phyloP scores from a whole-genome alignment of 2,888 invertebrate genomes.

The Drosophila gaucha region DNA sequence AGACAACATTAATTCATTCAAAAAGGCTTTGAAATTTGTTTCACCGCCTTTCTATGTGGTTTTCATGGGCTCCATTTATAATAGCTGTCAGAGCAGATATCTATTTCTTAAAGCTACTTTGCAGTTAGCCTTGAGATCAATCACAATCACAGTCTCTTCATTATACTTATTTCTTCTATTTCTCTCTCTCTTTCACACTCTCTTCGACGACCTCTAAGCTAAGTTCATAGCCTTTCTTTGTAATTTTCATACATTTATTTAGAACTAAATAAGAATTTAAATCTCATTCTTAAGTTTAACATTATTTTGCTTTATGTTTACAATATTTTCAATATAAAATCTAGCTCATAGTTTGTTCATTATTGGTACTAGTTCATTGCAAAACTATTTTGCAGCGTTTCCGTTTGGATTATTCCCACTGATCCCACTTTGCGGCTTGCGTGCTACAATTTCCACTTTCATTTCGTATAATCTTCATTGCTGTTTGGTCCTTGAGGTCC shows the following conservation, averaged over 20 bases:
- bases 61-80: background rate
- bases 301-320: no score
- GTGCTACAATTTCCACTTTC: slow-evolving; percentile 1
- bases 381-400: background rate
- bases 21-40: background rate
- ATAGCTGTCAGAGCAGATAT: background rate
- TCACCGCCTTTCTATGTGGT: background rate
- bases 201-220: no score
- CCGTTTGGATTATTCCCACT: background rate
- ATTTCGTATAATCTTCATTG: slow-evolving; percentile 8
- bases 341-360: background rate
- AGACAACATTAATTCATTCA: slow-evolving; percentile 1
- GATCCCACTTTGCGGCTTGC: background rate
- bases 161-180: no score
- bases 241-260: background rate
- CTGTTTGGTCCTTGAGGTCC: slow-evolving; percentile 26
- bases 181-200: background rate
- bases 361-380: background rate
- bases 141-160: background rate
- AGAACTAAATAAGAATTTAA: background rate
- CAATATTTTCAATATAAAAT: no score
- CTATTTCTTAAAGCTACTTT: background rate
- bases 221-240: background rate
- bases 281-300: background rate
- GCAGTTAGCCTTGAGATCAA: background rate